These are phyloP conservation scores for Leucophenga montana DNA, from an alignment of 2,888 invertebrate species.

Conservation along the genomic window DNA sequence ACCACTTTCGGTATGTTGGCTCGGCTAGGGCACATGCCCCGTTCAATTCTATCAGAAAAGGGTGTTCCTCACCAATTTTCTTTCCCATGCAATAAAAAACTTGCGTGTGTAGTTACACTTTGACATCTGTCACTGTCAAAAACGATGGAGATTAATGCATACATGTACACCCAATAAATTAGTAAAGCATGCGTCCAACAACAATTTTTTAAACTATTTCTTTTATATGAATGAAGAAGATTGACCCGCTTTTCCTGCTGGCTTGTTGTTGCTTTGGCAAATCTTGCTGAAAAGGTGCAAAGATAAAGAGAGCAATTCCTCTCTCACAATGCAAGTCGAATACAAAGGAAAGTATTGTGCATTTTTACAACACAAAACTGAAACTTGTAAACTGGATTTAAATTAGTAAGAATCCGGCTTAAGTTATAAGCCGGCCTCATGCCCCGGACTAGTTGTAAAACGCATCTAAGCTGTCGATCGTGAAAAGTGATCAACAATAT, in stretches of 20 bases:
- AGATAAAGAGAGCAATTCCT: slow-evolving; percentile 18
- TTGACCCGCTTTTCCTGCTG: not conserved
- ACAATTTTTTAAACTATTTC: too few species aligned
- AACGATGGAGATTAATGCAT: too few species aligned
- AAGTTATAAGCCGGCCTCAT: slow-evolving; percentile 10
- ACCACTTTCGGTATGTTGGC: too few species aligned
- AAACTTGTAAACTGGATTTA: slow-evolving; percentile 11
- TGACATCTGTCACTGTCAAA: too few species aligned
- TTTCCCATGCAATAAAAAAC: too few species aligned
- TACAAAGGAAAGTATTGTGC: not conserved
- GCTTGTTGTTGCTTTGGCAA: not conserved
- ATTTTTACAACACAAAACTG: not conserved
- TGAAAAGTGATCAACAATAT: slow-evolving; percentile 18
- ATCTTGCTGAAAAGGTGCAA: slow-evolving; percentile 2
- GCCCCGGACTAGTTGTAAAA: not conserved
- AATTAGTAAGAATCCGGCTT: slow-evolving; percentile 12
- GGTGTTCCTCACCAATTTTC: too few species aligned
- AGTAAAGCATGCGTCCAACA: too few species aligned
- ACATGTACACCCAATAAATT: too few species aligned
- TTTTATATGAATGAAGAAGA: not conserved
- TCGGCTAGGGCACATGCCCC: too few species aligned
- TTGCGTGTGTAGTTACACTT: too few species aligned
- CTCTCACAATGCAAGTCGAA: not conserved
- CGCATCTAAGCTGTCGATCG: not conserved
- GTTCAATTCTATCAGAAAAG: too few species aligned